Evolutionary conservation across 2,888 invertebrate genomes (phyloP).

Genomic region (Rhorus exstirpatorius): DNA sequence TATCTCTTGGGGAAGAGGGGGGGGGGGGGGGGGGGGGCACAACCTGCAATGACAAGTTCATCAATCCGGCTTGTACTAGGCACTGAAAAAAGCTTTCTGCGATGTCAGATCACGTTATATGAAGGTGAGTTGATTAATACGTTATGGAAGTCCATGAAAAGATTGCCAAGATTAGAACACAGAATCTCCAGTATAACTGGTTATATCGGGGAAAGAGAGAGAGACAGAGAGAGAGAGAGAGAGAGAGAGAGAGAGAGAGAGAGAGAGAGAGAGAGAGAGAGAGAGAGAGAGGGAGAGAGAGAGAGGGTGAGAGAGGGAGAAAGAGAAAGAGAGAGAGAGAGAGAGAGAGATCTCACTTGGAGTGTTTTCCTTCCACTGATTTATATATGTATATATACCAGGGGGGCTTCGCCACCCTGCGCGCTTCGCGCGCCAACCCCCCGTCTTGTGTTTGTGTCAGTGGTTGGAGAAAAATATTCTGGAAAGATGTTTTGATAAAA

Average conservation of each 20-base stretch:
- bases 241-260: not conserved
- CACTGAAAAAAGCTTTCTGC: constrained; percentile 25
- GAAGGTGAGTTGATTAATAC: too few species aligned
- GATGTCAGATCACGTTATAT: not conserved
- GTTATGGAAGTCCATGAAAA: constrained; percentile 69
- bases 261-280: constrained; percentile 9
- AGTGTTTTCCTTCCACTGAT: too few species aligned
- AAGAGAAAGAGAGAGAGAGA: too few species aligned
- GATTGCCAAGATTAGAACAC: too few species aligned
- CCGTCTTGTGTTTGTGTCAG: too few species aligned
- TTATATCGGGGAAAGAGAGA: constrained; percentile 17
- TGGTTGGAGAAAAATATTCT: too few species aligned
- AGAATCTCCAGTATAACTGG: constrained; percentile 56
- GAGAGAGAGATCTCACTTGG: too few species aligned
- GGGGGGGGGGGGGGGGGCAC: not conserved
- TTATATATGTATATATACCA: constrained; percentile 26
- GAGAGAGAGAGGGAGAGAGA: too few species aligned
- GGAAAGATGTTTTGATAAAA: too few species aligned
- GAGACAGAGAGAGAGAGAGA: not conserved
- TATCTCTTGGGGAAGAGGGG: constrained; percentile 31
- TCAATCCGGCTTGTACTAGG: constrained; percentile 17
- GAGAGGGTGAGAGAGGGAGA: too few species aligned
- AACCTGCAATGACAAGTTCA: constrained; percentile 23
- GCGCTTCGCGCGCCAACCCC: too few species aligned
- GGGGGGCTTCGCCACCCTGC: too few species aligned